Percentiles rank a stretch among this genome's conserved stretches.
Evolutionary conservation across 2,797 vertebrate genomes (phyloP).

Genomic region (Artibeus jamaicensis): DNA sequence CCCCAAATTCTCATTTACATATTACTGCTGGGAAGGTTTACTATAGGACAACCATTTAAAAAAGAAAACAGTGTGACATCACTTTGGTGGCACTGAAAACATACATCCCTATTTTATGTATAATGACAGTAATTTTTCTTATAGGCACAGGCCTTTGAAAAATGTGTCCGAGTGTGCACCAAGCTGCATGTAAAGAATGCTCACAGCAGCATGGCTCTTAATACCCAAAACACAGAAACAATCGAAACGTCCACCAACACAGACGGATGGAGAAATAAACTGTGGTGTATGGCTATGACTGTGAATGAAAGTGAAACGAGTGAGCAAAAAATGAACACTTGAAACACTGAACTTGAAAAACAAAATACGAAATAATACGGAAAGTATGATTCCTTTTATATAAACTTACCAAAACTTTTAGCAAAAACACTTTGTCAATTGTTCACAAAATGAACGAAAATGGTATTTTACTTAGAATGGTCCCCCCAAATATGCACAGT

Average conservation of each 20-base stretch:
- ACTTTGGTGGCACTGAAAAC: not conserved
- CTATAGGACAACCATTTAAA: not conserved
- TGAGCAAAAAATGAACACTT: not conserved
- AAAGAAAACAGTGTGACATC: not conserved
- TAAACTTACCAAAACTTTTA: not conserved
- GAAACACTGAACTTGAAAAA: not conserved
- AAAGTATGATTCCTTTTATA: not conserved
- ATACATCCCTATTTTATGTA: not conserved
- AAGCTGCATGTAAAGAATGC: not conserved
- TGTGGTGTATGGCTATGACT: not conserved
- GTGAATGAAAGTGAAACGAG: not conserved
- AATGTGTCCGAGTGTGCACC: not conserved
- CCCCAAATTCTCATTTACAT: not conserved
- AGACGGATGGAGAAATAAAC: not conserved
- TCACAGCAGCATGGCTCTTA: not conserved
- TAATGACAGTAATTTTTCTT: not conserved
- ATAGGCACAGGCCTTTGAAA: not conserved
- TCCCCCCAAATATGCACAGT: not conserved
- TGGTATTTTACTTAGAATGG: not conserved
- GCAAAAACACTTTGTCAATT: not conserved
- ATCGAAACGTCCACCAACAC: not conserved
- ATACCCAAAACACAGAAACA: not conserved
- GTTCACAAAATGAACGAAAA: not conserved
- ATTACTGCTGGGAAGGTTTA: not conserved
- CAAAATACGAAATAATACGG: not conserved